Evolutionary conservation across 2,113 vertebrate species (phyloP).

Genomic region (Thomomys bottae): DNA sequence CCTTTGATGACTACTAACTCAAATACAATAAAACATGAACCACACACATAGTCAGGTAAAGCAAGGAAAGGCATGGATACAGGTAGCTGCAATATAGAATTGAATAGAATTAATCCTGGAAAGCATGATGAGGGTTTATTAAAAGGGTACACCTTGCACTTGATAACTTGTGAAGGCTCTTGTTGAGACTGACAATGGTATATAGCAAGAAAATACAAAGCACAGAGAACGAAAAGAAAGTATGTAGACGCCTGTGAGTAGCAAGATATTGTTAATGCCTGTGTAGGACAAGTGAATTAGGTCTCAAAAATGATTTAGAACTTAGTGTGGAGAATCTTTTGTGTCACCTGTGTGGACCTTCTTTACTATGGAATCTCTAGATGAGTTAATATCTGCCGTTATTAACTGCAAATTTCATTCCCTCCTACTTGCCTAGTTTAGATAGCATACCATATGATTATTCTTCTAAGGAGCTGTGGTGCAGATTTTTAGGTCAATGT

Average conservation of each 20-base stretch:
- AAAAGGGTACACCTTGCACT: not conserved
- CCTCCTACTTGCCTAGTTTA: not conserved
- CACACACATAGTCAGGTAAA: not conserved
- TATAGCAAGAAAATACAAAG: not conserved
- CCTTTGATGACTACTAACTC: not conserved
- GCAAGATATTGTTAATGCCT: not conserved
- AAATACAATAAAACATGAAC: constrained; percentile 13
- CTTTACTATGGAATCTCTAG: not conserved
- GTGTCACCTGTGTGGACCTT: not conserved
- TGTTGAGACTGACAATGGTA: not conserved
- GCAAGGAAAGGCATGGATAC: not conserved
- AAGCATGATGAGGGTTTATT: not conserved
- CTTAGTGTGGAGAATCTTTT: not conserved
- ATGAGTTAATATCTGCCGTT: not conserved
- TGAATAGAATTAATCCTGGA: not conserved
- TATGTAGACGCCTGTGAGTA: not conserved
- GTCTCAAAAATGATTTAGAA: not conserved
- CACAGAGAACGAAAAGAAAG: not conserved
- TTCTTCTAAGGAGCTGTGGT: not conserved
- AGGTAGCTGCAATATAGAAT: not conserved
- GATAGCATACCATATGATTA: not conserved
- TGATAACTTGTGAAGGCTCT: not conserved
- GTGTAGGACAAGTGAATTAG: not conserved
- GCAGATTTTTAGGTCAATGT: not conserved
- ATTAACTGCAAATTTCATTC: not conserved